Evolutionary conservation across 2,113 vertebrate genomes (phyloP), one percentile per base, ranked within the genome.

Genomic region (Tragulus kanchil): DNA sequence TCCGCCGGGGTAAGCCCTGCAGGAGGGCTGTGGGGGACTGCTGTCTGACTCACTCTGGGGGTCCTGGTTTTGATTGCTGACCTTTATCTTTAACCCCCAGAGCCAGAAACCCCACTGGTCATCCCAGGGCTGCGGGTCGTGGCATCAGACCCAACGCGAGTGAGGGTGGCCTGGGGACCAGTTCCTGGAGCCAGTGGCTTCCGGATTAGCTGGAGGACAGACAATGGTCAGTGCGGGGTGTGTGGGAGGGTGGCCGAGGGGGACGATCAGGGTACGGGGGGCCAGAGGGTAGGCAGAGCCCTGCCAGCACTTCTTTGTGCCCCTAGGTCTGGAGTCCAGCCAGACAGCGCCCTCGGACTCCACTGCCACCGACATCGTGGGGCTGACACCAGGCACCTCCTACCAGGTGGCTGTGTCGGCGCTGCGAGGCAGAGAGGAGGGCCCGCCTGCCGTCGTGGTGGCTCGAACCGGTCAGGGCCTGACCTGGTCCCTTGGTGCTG

Each of bases 201-300:
- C 97, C 99, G 98, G 98, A 98, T 99, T 93, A 99, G 96, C 0
- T 99, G 99, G 99, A 98, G 98, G 31, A 97, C 95, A 54, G 98
- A 97, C 4, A 96, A 99, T 0, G 99, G 99, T 99, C 96, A 98
- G 98, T 98, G 56, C 19, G 8, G 56, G 17, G 11, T 11, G 54
- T 0, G 0, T 0, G 8, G 36, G 87, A 8, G 36, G 50, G 65
- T 19, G 5, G 8, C 1, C 0, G 54, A 0, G 2, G 93, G 4
- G 12, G 36, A 12, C 1, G 0, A 7, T 45, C 69, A 31, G 69
- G 65, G 11, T 56, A 3, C 48, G 19, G 90, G 81, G 42, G 8
- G 21, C 13, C 1, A 2, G 36, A 56, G 36, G 50, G 17, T 12
- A 58, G 56, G 79, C 45, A 81, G 95, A 69, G 86, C 12, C 82